Conservation (phyloP, 2,888 invertebrate genomes). For the Oxystoma pomonae region DNA sequence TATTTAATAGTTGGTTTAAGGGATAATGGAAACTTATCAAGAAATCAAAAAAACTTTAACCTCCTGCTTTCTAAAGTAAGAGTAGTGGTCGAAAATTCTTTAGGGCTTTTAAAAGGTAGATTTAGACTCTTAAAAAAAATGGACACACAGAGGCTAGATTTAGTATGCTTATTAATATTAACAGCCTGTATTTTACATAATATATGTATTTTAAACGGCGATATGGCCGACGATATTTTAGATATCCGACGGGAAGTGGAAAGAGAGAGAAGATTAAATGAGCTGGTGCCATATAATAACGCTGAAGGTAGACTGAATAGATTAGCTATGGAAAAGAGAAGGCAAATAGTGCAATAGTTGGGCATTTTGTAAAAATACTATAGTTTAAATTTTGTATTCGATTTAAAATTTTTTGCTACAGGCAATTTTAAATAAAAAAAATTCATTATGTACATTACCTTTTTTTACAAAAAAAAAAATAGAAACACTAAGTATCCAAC, state of each 20-base stretch:
- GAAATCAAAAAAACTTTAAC: slow-evolving; percentile 25
- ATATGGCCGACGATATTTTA: slow-evolving; percentile 4
- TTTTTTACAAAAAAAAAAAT: too few species aligned
- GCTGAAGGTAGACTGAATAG: too few species aligned
- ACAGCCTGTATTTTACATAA: slow-evolving; percentile 24
- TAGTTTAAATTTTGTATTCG: too few species aligned
- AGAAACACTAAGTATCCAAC: too few species aligned
- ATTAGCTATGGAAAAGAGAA: too few species aligned
- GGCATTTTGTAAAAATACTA: too few species aligned
- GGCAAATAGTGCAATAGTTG: too few species aligned
- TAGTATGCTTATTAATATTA: slow-evolving; percentile 21
- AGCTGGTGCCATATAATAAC: too few species aligned
- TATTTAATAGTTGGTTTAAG: slow-evolving; percentile 21
- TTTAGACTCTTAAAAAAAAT: slow-evolving; percentile 25
- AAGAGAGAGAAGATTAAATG: neutral
- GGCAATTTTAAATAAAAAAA: too few species aligned
- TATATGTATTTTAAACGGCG: slow-evolving; percentile 23
- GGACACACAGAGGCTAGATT: slow-evolving; percentile 13
- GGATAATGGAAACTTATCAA: slow-evolving; percentile 16
- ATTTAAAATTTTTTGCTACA: too few species aligned
- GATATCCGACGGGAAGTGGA: neutral
- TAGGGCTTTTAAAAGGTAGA: slow-evolving; percentile 27
- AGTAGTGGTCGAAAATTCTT: slow-evolving; percentile 28
- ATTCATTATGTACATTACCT: too few species aligned
- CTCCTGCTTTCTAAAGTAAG: slow-evolving; percentile 18